phyloP scores from a whole-genome alignment of 2,888 invertebrate genomes.

The Drosophila multiciliata region DNA sequence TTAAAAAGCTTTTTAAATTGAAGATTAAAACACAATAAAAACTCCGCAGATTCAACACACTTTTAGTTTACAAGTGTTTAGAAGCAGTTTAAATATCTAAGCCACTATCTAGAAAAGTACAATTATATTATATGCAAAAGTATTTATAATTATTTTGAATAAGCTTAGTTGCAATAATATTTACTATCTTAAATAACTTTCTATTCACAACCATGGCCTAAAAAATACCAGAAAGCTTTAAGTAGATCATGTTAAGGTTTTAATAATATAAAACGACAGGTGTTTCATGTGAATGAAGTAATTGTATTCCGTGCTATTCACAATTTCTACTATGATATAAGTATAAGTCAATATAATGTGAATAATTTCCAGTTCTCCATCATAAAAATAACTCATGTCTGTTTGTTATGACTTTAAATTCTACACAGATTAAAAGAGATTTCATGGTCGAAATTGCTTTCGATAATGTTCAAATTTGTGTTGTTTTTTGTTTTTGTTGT shows the following conservation, averaged over 20 bases:
- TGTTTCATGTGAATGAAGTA: slow-evolving; percentile 27
- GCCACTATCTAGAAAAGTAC: not conserved
- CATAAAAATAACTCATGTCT: slow-evolving; percentile 8
- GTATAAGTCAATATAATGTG: not conserved
- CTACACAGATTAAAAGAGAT: not conserved
- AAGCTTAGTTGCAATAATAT: not conserved
- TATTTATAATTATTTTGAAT: not conserved
- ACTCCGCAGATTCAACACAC: not conserved
- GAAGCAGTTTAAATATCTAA: not conserved
- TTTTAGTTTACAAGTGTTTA: not conserved
- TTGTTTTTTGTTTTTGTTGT: not conserved
- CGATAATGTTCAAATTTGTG: slow-evolving; percentile 3
- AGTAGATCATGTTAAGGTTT: slow-evolving; percentile 18
- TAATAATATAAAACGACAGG: slow-evolving; percentile 23
- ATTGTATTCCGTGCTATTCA: slow-evolving; percentile 2
- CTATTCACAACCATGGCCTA: slow-evolving; percentile 8
- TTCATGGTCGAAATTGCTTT: slow-evolving; percentile 9
- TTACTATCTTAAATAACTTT: not conserved
- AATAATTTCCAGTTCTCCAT: slow-evolving; percentile 9
- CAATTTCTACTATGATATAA: slow-evolving; percentile 22
- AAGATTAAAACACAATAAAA: not conserved
- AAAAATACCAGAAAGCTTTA: not conserved
- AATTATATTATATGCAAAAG: not conserved
- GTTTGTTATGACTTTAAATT: slow-evolving; percentile 31
- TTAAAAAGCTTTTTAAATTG: not conserved